Conservation (phyloP, 2,113 vertebrate species). For the Petrocephalus microphthalmus region DNA sequence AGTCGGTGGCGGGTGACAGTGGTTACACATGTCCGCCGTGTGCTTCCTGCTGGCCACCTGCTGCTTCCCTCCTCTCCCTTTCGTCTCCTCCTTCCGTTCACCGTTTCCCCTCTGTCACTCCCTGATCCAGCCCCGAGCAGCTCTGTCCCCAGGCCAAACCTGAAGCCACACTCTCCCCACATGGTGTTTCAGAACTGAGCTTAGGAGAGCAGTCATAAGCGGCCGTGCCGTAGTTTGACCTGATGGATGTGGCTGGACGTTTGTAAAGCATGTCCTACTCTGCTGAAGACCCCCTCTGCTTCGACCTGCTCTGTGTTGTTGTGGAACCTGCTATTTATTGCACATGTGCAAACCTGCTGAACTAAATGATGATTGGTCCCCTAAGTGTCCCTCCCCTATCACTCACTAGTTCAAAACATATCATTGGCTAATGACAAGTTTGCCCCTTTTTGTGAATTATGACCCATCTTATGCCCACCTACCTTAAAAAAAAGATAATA, state of each 20-base stretch:
- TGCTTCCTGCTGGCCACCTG: not conserved
- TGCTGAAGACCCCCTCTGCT: not conserved
- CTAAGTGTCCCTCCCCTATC: not conserved
- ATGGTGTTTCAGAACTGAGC: not conserved
- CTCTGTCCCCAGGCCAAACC: not conserved
- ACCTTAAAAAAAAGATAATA: not conserved
- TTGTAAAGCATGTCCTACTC: not conserved
- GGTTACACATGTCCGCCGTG: not conserved
- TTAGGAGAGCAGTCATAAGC: not conserved
- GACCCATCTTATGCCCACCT: not conserved
- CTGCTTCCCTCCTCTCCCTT: not conserved
- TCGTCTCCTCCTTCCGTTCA: not conserved
- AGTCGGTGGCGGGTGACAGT: not conserved
- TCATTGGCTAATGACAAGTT: not conserved
- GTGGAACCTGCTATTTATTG: not conserved
- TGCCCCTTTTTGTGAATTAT: not conserved
- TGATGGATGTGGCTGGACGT: not conserved
- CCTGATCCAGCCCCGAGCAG: not conserved
- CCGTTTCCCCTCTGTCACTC: not conserved
- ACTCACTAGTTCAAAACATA: not conserved
- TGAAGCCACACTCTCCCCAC: not conserved
- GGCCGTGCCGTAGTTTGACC: not conserved
- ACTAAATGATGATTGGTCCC: not conserved
- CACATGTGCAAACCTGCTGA: too few relatives aligned
- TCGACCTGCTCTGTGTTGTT: not conserved